Conservation (phyloP, 2,888 invertebrate species). For the Periphyllus acericola region DNA sequence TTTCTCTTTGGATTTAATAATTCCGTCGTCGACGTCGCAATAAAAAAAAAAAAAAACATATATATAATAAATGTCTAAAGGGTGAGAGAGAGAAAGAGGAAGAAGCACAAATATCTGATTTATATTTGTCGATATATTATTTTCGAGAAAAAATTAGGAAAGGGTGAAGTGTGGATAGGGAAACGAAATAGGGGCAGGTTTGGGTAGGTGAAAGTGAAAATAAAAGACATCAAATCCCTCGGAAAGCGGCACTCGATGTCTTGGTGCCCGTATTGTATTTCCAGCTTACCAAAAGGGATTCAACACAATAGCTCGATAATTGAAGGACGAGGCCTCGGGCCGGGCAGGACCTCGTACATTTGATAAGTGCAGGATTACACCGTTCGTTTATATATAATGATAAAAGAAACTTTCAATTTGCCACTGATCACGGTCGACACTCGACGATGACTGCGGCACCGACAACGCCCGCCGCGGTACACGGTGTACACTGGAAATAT, state of each 20-base stretch:
- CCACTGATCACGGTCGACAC: background rate
- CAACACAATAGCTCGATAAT: slow-evolving; percentile 46
- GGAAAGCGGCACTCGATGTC: slow-evolving; percentile 53
- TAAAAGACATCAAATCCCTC: slow-evolving; percentile 38
- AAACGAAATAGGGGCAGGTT: slow-evolving; percentile 21
- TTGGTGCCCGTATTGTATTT: slow-evolving; percentile 35
- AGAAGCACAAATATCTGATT: slow-evolving; percentile 47
- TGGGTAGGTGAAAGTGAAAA: slow-evolving; percentile 26
- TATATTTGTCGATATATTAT: slow-evolving; percentile 60
- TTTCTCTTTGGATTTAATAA: slow-evolving; percentile 53
- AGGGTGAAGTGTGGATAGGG: background rate
- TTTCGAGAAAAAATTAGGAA: slow-evolving; percentile 27
- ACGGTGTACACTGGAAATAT: background rate
- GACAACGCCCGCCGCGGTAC: background rate
- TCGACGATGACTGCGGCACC: too few relatives aligned
- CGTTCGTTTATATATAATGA: slow-evolving; percentile 37
- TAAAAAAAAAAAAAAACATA: slow-evolving; percentile 23
- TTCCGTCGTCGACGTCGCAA: slow-evolving; percentile 47
- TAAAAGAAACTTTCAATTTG: slow-evolving; percentile 34
- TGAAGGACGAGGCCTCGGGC: slow-evolving; percentile 43
- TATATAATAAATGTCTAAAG: background rate
- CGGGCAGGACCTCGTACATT: slow-evolving; percentile 14
- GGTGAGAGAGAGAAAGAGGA: slow-evolving; percentile 7
- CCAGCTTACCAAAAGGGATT: slow-evolving; percentile 24
- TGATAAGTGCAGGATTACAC: slow-evolving; percentile 44